phyloP scores from a whole-genome alignment of 1,140 invertebrate genomes.

The Rhizoglyphus robini region DNA sequence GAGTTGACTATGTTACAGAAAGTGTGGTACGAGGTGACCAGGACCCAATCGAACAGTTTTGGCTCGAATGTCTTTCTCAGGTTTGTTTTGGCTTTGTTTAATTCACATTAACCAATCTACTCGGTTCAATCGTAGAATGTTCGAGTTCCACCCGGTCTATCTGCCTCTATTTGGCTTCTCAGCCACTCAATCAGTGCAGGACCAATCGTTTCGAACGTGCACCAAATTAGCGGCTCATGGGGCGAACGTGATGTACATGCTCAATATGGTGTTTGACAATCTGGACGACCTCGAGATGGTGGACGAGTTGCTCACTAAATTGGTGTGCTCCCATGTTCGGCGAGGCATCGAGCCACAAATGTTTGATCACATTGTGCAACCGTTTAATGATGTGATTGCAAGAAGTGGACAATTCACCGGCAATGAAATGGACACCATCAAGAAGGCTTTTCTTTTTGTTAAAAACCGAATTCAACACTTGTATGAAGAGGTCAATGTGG shows the following conservation, averaged over 20 bases:
- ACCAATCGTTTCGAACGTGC: not conserved
- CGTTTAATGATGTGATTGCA: not conserved
- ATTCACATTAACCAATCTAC: not conserved
- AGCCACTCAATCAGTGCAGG: not conserved
- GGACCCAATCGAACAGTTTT: not conserved
- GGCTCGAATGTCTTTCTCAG: constrained; percentile 2
- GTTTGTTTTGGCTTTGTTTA: not conserved
- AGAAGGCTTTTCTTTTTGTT: not conserved
- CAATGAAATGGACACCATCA: not conserved
- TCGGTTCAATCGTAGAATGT: not conserved
- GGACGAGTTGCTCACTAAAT: not conserved
- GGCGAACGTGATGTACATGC: not conserved
- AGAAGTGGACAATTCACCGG: not conserved
- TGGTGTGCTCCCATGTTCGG: not conserved
- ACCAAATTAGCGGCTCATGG: not conserved
- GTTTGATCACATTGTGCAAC: constrained; percentile 5
- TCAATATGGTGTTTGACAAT: constrained; percentile 6
- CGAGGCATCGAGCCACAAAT: not conserved
- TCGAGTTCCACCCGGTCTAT: not conserved
- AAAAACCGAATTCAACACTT: constrained; percentile 4
- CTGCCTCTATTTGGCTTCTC: constrained; percentile 3
- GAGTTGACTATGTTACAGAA: not conserved
- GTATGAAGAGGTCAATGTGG: constrained; percentile 1
- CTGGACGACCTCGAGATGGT: constrained; percentile 3
- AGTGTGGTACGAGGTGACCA: not conserved